Conservation (phyloP, 1,140 invertebrate genomes). For the Lepidotrigona ventralis region DNA sequence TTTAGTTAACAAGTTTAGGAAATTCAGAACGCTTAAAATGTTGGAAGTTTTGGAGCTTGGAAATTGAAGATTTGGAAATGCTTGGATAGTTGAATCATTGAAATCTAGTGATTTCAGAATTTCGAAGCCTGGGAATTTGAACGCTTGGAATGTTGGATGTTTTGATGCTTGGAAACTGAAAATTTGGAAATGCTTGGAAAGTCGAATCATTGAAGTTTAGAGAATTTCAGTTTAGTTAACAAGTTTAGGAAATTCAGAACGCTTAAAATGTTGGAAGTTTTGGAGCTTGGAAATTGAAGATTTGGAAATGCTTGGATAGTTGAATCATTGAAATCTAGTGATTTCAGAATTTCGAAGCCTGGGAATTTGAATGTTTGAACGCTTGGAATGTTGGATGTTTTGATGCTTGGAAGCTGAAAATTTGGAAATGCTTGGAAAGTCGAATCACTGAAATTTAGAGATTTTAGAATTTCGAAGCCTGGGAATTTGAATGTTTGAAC, state of each 20-base stretch:
- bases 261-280: background rate
- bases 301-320: too few relatives aligned
- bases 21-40: too few relatives aligned
- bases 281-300: background rate
- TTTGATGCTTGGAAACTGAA: background rate
- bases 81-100: too few relatives aligned
- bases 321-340: too few relatives aligned
- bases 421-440: too few relatives aligned
- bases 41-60: background rate
- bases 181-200: too few relatives aligned
- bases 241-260: background rate
- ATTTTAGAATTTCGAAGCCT: background rate
- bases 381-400: background rate
- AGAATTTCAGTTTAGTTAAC: background rate
- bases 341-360: too few relatives aligned
- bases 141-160: too few relatives aligned
- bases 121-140: background rate
- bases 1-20: too few relatives aligned
- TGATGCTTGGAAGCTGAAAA: too few relatives aligned
- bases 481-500: background rate
- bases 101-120: background rate
- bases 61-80: background rate
- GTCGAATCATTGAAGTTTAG: too few relatives aligned
- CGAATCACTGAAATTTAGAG: too few relatives aligned
- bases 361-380: background rate